Evolutionary conservation across 2,797 vertebrate genomes (phyloP), one percentile per base, ranked within the genome.

Genomic region (Gymnoscopelus microlampas): DNA sequence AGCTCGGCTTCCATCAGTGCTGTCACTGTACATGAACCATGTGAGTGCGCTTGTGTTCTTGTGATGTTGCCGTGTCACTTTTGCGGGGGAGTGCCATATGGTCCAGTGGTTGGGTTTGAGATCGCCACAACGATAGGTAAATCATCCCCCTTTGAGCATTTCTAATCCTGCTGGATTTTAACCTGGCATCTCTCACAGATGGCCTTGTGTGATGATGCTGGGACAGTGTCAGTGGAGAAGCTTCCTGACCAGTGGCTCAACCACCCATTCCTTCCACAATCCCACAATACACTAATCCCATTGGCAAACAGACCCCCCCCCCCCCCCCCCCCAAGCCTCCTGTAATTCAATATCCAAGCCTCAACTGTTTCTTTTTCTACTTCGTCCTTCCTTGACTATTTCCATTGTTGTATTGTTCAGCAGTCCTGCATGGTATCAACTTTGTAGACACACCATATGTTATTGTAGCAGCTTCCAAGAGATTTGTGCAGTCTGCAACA

Each of bases 331-430:
- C 81, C 58, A 49, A 72, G 68, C 32, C 64, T 14, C 23, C 44
- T 58, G 44, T 57, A 58, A 44, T 14, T 66, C 26, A 60, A 66
- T 32, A 50, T 60, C 0, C 9, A 67, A 62, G 58, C 53, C 56
- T n/a, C 35, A 47, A 70, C 13, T 19, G 51, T 81, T 89, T 89
- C 85, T 86, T 60, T 44, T 5, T 61, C 76, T 26, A 51, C 0
- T 64, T 48, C 79, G 79, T 76, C 69, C 81, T 89, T 90, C 86
- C 88, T 87, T 29, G 53, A 55, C 44, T 14, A 13, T 12, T 66
- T 7, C 53, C 13, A 66, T 57, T 56, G 64, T 48, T 83, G 85
- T 85, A 44, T 44, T 44, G 39, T 44, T 44, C 6, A 44, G 39
- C 9, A 35, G 32, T 35, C 32, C 32, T 35, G 5, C 32, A 35